These are phyloP conservation scores for Menura novaehollandiae DNA, from an alignment of 2,113 vertebrate species.

Conservation along the genomic window DNA sequence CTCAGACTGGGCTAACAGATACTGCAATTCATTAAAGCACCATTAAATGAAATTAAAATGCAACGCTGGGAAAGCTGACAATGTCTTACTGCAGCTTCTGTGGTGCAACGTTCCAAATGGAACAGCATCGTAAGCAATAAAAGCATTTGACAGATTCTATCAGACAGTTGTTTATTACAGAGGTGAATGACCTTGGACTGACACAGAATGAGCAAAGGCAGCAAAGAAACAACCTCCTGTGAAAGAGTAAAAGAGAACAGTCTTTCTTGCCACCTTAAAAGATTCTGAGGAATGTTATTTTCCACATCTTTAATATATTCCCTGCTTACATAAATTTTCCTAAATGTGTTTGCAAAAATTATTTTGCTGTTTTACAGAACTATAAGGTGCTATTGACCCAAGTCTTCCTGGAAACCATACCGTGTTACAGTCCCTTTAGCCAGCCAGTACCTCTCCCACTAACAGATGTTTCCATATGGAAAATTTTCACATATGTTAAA, in stretches of 20 bases:
- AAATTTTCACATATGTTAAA: not conserved
- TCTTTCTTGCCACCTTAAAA: not conserved
- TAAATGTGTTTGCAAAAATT: not conserved
- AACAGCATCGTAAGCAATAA: not conserved
- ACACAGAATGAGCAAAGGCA: not conserved
- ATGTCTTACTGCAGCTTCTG: not conserved
- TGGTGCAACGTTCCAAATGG: not conserved
- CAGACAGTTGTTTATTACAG: slow-evolving; percentile 13
- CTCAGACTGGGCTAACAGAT: not conserved
- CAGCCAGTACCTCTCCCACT: not conserved
- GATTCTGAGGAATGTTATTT: not conserved
- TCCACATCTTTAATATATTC: not conserved
- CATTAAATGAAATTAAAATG: not conserved
- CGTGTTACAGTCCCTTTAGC: not conserved
- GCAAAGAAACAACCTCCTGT: not conserved
- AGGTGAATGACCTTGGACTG: not conserved
- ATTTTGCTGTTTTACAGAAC: not conserved
- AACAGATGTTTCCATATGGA: not conserved
- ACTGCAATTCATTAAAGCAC: not conserved
- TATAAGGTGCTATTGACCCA: not conserved
- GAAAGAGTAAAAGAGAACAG: not conserved
- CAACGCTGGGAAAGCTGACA: not conserved
- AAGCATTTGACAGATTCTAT: not conserved
- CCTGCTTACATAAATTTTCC: not conserved
- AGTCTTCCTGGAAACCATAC: not conserved